Conservation (phyloP, 2,113 vertebrate species). For the Archocentrus centrarchus region DNA sequence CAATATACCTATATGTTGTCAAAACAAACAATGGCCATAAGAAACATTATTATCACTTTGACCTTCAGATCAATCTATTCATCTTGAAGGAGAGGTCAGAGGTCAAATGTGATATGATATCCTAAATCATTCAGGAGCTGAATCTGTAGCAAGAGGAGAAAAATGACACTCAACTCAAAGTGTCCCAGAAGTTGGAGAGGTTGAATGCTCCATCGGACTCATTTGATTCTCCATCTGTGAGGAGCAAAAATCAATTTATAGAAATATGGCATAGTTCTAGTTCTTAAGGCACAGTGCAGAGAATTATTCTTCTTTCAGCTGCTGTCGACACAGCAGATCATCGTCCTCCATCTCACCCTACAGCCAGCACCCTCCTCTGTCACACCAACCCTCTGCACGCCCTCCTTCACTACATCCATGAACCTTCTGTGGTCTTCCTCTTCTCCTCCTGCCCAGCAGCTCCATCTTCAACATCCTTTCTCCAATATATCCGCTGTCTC, state of each 20-base stretch:
- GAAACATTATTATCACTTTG: too few relatives aligned
- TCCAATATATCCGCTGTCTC: neutral
- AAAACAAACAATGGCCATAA: too few relatives aligned
- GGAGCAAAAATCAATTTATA: neutral
- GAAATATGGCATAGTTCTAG: neutral
- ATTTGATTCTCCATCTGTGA: slow-evolving; percentile 86
- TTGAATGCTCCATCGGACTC: slow-evolving; percentile 83
- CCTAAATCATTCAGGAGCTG: neutral
- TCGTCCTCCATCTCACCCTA: neutral
- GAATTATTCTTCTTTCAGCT: neutral
- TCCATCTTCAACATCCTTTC: neutral
- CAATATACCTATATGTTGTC: too few relatives aligned
- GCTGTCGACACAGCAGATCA: neutral
- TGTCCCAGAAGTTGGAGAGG: slow-evolving; percentile 87
- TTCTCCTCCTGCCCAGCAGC: too few relatives aligned
- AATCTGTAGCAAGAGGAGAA: neutral
- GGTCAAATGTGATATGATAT: too few relatives aligned
- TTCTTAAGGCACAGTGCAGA: neutral
- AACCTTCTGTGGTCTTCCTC: neutral
- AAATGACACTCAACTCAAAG: slow-evolving; percentile 81
- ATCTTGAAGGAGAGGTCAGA: too few relatives aligned
- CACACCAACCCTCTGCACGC: neutral
- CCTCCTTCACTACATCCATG: neutral
- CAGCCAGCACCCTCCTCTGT: neutral
- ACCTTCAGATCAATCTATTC: too few relatives aligned